These are phyloP conservation scores for Virgularia gustaviana DNA, from an alignment of 92 coral and sea anemone species.

Conservation along the genomic window DNA sequence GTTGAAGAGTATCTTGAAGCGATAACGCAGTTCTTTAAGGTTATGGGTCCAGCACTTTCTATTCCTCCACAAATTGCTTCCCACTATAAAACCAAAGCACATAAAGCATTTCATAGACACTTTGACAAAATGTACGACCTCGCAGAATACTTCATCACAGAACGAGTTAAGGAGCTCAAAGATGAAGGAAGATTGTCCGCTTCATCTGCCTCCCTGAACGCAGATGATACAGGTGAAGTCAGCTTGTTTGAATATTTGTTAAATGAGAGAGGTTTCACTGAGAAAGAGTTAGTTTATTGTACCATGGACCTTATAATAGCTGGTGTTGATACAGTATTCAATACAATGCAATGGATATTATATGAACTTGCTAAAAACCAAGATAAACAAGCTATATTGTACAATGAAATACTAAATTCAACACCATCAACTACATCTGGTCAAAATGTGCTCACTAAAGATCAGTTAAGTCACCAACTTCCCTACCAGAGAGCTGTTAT, in stretches of 20 bases:
- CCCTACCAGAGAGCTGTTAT: constrained; percentile 69
- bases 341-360: constrained; percentile 68
- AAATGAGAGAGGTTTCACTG: constrained; percentile 54
- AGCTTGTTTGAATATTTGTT: constrained; percentile 62
- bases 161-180: constrained; percentile 46
- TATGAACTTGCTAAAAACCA: constrained; percentile 67
- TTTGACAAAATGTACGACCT: constrained; percentile 60
- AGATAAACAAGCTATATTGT: constrained; percentile 54
- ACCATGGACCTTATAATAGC: constrained; percentile 63
- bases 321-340: constrained; percentile 72
- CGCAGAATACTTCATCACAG: constrained; percentile 49
- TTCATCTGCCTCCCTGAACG: no score
- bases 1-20: constrained; percentile 54
- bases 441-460: constrained; percentile 41
- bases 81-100: constrained; percentile 49
- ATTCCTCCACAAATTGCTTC: constrained; percentile 7
- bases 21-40: no score
- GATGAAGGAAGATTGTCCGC: constrained; percentile 16
- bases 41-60: constrained; percentile 44
- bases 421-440: no score
- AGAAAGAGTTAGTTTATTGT: constrained; percentile 57
- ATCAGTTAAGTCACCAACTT: constrained; percentile 47
- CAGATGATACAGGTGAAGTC: constrained; percentile 27
- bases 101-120: constrained; percentile 32
- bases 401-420: constrained; percentile 58